A percentile compares a stretch with the other conserved stretches of the same genome.
Evolutionary conservation across 2,113 vertebrate species (phyloP).

Genomic region (Antechinus flavipes): DNA sequence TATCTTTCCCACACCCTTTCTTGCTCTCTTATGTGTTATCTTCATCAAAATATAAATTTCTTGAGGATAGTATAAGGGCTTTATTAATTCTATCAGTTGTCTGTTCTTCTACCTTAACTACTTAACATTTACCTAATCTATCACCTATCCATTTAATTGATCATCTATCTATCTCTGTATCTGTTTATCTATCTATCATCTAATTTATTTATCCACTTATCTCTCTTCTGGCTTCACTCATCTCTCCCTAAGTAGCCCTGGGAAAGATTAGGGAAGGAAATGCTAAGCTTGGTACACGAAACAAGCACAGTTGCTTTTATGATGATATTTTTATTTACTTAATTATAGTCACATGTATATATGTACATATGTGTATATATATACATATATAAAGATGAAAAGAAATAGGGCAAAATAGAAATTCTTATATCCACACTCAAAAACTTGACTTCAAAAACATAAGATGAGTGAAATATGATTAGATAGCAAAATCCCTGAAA

Average conservation of each 20-base stretch:
- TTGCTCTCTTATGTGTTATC: not conserved
- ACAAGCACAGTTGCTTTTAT: not conserved
- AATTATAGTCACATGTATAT: not conserved
- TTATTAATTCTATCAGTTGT: not conserved
- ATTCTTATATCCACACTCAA: not conserved
- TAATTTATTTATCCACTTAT: too few relatives aligned
- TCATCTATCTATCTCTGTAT: not conserved
- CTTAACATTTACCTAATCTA: too few relatives aligned
- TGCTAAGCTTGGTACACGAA: not conserved
- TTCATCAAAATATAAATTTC: not conserved
- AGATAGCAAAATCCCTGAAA: not conserved
- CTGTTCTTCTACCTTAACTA: too few relatives aligned
- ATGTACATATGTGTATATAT: not conserved
- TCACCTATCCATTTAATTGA: not conserved
- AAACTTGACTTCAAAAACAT: not conserved
- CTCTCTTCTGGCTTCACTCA: not conserved
- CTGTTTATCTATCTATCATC: too few relatives aligned
- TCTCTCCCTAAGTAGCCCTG: too few relatives aligned
- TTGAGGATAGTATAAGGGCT: not conserved
- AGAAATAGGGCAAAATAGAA: not conserved
- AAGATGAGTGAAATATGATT: not conserved
- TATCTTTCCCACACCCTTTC: not conserved
- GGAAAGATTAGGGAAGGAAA: not conserved
- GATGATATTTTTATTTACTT: not conserved
- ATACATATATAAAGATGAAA: not conserved